Conservation (phyloP, 1,140 invertebrate species). For the Oppia nitens region DNA sequence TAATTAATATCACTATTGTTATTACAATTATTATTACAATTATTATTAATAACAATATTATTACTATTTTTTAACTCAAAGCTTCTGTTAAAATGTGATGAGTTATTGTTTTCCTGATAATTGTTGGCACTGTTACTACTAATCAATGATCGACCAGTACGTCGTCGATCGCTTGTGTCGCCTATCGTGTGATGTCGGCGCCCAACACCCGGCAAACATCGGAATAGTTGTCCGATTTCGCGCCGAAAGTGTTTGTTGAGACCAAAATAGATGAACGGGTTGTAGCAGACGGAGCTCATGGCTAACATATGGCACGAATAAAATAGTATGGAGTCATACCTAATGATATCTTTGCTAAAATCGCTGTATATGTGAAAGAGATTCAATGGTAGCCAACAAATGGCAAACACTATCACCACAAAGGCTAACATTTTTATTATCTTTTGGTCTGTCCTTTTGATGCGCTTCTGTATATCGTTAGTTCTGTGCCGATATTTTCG, state of each 20-base stretch:
- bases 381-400: constrained; percentile 37
- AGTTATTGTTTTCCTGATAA: too few species aligned
- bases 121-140: too few species aligned
- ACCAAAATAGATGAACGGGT: constrained; percentile 79
- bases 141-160: too few species aligned
- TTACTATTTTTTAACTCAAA: too few species aligned
- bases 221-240: neutral
- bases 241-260: constrained; percentile 42
- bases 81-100: too few species aligned
- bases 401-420: constrained; percentile 35
- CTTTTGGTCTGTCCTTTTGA: constrained; percentile 19
- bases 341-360: constrained; percentile 22
- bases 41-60: too few species aligned
- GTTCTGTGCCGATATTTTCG: neutral
- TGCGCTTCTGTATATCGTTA: neutral
- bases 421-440: constrained; percentile 36
- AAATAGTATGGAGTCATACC: constrained; percentile 26
- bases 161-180: too few species aligned
- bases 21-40: too few species aligned
- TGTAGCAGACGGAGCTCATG: constrained; percentile 69
- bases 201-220: too few species aligned
- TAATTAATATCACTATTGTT: too few species aligned
- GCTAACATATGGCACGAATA: constrained; percentile 32
- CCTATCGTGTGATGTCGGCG: too few species aligned
- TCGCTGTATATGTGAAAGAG: constrained; percentile 32